Conservation (phyloP, 1,140 invertebrate species). For the Neomicropteryx cornuta region DNA sequence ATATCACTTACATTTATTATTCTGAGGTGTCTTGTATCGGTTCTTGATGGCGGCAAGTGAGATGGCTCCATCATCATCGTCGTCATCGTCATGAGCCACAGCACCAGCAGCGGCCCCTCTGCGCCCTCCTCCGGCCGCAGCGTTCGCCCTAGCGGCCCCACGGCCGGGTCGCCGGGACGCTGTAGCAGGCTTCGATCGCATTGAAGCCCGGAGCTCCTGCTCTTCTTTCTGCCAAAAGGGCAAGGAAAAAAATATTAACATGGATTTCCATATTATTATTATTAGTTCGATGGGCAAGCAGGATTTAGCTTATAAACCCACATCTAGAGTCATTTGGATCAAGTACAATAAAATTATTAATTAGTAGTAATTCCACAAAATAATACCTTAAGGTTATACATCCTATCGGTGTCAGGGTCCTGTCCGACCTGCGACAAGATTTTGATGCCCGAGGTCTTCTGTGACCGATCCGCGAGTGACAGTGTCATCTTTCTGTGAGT, state of each 20-base stretch:
- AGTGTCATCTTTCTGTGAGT: constrained; percentile 98
- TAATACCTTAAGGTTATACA: constrained; percentile 77
- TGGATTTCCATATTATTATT: too few species aligned
- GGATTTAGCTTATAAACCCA: too few species aligned
- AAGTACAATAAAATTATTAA: too few species aligned
- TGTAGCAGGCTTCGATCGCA: constrained; percentile 53
- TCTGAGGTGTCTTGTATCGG: constrained; percentile 67
- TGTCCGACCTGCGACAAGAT: constrained; percentile 88
- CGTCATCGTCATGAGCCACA: constrained; percentile 56
- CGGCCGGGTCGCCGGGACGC: constrained; percentile 33
- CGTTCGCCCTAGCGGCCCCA: constrained; percentile 45
- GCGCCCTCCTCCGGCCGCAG: constrained; percentile 48
- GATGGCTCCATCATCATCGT: constrained; percentile 83
- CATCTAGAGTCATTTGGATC: too few species aligned
- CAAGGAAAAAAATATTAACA: not conserved
- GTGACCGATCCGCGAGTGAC: constrained; percentile 92
- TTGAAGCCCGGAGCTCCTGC: constrained; percentile 77
- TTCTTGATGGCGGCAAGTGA: constrained; percentile 92
- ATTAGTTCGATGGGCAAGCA: too few species aligned
- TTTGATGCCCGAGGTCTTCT: constrained; percentile 93
- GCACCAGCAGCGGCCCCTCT: constrained; percentile 30
- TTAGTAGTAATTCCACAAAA: too few species aligned
- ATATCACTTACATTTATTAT: too few species aligned
- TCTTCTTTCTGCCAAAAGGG: constrained; percentile 72
- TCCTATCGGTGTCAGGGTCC: constrained; percentile 87